A percentile compares a stretch with the other conserved stretches of the same genome.
phyloP scores from a whole-genome alignment of 1,140 invertebrate species.

The Megalopta genalis region DNA sequence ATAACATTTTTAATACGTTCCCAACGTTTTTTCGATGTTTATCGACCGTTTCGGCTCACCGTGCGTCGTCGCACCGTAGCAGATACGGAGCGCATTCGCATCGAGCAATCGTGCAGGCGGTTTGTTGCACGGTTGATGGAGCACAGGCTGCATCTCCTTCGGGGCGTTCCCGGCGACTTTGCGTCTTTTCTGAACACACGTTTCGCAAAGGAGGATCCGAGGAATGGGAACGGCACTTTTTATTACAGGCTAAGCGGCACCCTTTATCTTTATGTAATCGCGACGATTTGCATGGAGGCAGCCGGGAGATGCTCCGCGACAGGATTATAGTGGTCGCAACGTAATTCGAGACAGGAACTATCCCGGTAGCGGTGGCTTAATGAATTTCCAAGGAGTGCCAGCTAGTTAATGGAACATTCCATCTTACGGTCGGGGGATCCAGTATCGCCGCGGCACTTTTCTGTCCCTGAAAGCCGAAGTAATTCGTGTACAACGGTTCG shows the following conservation, averaged over 20 bases:
- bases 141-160: not conserved
- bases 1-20: no score
- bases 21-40: no score
- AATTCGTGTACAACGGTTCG: conserved; percentile 2
- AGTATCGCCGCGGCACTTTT: not conserved
- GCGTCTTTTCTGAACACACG: not conserved
- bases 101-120: not conserved
- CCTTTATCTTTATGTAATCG: conserved; percentile 1
- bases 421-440: not conserved
- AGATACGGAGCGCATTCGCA: not conserved
- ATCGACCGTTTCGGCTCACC: no score
- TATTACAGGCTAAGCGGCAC: not conserved
- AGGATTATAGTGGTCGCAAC: not conserved
- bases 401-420: conserved; percentile 16
- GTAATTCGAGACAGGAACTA: not conserved
- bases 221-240: not conserved
- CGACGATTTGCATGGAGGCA: conserved; percentile 2
- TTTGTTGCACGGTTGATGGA: not conserved
- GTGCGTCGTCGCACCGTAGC: no score
- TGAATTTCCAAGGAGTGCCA: not conserved
- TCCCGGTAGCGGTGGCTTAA: not conserved
- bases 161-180: not conserved
- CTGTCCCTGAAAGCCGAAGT: not conserved
- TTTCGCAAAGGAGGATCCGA: not conserved
- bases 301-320: not conserved